phyloP scores from a whole-genome alignment of 2,113 vertebrate genomes.

The Charadrius vociferus region DNA sequence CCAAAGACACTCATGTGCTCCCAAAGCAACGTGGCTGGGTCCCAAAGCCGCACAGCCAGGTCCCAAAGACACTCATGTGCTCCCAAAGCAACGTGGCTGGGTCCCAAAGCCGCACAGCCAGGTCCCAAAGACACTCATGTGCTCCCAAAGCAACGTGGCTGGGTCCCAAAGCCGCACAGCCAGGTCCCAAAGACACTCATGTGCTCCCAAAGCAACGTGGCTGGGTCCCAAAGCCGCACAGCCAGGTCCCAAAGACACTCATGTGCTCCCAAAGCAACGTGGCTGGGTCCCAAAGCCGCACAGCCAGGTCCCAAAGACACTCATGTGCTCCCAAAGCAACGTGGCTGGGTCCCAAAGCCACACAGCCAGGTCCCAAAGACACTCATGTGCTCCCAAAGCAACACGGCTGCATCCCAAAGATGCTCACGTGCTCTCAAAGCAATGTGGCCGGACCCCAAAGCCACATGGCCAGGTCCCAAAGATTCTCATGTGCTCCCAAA shows the following conservation, averaged over 20 bases:
- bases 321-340: accelerated
- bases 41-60: not conserved
- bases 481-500: too few species aligned
- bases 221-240: too few species aligned
- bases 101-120: not conserved
- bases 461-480: not conserved
- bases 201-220: not conserved
- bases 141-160: accelerated
- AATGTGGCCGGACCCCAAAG: not conserved
- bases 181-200: not conserved
- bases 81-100: not conserved
- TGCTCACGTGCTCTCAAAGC: too few species aligned
- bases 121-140: not conserved
- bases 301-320: not conserved
- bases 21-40: not conserved
- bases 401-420: not conserved
- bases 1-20: not conserved
- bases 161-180: not conserved
- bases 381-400: too few species aligned
- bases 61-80: not conserved
- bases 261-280: not conserved
- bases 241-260: not conserved
- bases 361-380: accelerated
- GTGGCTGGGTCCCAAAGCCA: accelerated
- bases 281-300: not conserved